phyloP scores from a whole-genome alignment of 2,888 invertebrate species.

The Andrena minutula region DNA sequence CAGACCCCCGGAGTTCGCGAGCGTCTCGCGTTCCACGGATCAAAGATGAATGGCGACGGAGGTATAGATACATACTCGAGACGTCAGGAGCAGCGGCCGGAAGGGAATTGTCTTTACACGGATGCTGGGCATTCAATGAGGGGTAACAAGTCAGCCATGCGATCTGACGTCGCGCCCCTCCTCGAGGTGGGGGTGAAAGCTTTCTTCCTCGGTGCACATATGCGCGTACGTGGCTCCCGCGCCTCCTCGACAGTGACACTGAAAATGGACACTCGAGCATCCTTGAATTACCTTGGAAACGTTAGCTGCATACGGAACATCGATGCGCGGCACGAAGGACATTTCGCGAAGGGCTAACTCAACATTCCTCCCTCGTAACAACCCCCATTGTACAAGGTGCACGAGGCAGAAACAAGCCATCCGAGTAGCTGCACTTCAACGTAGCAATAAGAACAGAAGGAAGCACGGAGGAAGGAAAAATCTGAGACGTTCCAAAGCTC shows the following conservation, averaged over 20 bases:
- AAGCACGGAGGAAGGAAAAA: not conserved
- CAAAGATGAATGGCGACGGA: constrained; percentile 60
- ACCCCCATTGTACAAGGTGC: too few species aligned
- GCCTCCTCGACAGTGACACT: constrained; percentile 9
- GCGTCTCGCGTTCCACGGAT: constrained; percentile 56
- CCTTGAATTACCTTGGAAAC: constrained; percentile 7
- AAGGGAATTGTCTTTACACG: constrained; percentile 64
- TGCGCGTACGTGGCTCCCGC: too few species aligned
- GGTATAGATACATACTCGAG: constrained; percentile 57
- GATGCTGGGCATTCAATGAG: constrained; percentile 65
- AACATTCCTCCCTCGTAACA: too few species aligned
- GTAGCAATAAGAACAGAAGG: not conserved
- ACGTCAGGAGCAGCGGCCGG: constrained; percentile 53
- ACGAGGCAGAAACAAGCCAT: too few species aligned
- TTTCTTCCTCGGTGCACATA: not conserved
- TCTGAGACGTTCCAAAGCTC: not conserved
- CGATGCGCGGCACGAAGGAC: too few species aligned
- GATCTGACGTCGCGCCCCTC: constrained; percentile 39
- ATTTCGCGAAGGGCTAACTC: too few species aligned
- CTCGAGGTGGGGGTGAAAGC: constrained; percentile 5
- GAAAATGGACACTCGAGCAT: constrained; percentile 21
- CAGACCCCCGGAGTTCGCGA: constrained; percentile 25
- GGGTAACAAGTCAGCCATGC: constrained; percentile 54
- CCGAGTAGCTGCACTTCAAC: too few species aligned
- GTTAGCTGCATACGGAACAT: too few species aligned